A percentile compares a stretch with the other conserved stretches of the same genome.
Evolutionary conservation across 2,888 invertebrate genomes (phyloP).

Genomic region (Bibio marci): DNA sequence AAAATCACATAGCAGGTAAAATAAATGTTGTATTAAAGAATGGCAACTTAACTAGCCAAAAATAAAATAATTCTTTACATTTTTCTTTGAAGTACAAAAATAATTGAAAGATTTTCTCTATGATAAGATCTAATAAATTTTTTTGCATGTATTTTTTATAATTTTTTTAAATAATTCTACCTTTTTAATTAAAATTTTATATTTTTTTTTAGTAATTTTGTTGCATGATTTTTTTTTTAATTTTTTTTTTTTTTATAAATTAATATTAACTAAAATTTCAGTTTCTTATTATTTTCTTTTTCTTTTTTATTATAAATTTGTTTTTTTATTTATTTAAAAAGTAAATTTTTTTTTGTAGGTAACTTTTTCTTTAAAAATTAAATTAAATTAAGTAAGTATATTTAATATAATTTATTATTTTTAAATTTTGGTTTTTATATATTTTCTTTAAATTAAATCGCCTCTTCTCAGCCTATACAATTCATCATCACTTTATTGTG

Average conservation of each 20-base stretch:
- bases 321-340: background rate
- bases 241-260: background rate
- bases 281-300: background rate
- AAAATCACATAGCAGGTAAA: constrained; percentile 25
- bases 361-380: constrained; percentile 1
- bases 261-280: background rate
- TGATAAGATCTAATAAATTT: too few species aligned
- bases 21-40: too few species aligned
- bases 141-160: background rate
- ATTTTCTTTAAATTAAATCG: too few species aligned
- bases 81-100: too few species aligned
- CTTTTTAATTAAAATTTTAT: background rate
- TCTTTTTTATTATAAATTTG: background rate
- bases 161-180: background rate
- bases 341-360: constrained; percentile 3
- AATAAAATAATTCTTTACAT: constrained; percentile 1
- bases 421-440: too few species aligned
- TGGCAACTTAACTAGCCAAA: background rate
- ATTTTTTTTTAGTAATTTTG: background rate
- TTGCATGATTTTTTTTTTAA: background rate
- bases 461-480: too few species aligned
- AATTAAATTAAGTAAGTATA: too few species aligned
- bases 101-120: too few species aligned
- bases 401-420: too few species aligned
- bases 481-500: too few species aligned